Percentiles rank a stretch among this genome's conserved stretches.
These are phyloP conservation scores for Andinoacara biseriatus DNA, from an alignment of 2,113 vertebrate species.

Conservation along the genomic window DNA sequence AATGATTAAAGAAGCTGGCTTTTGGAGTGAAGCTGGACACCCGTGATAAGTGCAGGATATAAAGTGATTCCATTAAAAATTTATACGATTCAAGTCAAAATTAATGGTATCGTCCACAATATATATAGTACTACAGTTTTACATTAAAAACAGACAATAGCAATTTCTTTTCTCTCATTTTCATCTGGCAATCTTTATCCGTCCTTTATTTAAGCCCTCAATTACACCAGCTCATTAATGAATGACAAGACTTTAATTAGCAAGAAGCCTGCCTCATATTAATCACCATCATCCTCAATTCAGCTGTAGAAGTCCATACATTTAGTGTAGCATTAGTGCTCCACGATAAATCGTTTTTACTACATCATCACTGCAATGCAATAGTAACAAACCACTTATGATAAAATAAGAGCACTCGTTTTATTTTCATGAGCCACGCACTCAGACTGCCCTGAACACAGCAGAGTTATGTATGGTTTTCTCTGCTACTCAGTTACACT, in stretches of 20 bases:
- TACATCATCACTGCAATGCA: background rate
- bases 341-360: background rate
- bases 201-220: conserved; percentile 49
- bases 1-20: conserved; percentile 23
- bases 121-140: background rate
- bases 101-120: background rate
- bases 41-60: conserved; percentile 11
- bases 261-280: conserved; percentile 48
- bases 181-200: conserved; percentile 12
- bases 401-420: background rate
- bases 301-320: conserved; percentile 1
- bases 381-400: background rate
- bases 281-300: conserved; percentile 51
- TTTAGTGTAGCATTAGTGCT: background rate
- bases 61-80: conserved; percentile 6
- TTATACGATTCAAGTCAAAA: conserved; percentile 1
- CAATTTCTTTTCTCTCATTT: background rate
- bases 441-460: background rate
- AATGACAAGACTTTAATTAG: conserved; percentile 69
- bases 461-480: background rate
- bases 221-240: conserved; percentile 62
- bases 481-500: background rate
- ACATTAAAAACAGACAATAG: conserved; percentile 2
- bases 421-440: background rate
- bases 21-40: conserved; percentile 32